A percentile compares a stretch with the other conserved stretches of the same genome.
These are phyloP conservation scores for Neuroterus valhalla DNA, from an alignment of 1,140 invertebrate genomes.

Conservation along the genomic window DNA sequence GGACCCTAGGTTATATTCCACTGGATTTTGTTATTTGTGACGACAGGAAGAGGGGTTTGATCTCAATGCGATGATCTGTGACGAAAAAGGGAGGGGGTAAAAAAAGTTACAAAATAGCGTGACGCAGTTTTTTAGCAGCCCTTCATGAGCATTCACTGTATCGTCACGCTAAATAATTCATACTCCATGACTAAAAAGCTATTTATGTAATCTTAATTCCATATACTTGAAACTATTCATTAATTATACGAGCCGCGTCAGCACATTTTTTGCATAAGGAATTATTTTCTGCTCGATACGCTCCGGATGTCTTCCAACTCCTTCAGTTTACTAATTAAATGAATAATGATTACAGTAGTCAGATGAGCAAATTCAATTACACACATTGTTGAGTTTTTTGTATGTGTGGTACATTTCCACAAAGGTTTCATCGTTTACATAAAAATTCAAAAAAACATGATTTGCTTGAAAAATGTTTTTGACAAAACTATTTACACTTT, in stretches of 20 bases:
- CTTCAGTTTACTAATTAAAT: not conserved
- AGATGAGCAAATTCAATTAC: not conserved
- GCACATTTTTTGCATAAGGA: conserved; percentile 18
- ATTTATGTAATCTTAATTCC: conserved; percentile 20
- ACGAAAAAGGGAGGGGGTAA: too few relatives aligned
- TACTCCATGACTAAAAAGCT: not conserved
- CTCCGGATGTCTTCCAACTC: not conserved
- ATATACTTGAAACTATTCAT: conserved; percentile 12
- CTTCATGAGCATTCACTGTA: conserved; percentile 6
- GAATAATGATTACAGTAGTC: not conserved
- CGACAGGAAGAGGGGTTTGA: too few relatives aligned
- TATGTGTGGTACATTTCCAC: not conserved
- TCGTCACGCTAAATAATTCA: not conserved
- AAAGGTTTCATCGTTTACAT: too few relatives aligned
- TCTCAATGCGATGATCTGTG: too few relatives aligned
- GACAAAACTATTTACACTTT: too few relatives aligned
- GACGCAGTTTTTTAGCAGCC: too few relatives aligned
- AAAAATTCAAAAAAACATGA: too few relatives aligned
- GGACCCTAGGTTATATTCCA: too few relatives aligned
- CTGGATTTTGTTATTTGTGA: too few relatives aligned
- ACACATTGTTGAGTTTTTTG: not conserved
- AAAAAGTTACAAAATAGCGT: too few relatives aligned
- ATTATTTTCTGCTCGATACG: conserved; percentile 25
- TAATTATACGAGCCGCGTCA: conserved; percentile 27
- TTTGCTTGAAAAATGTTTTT: too few relatives aligned